These are phyloP conservation scores for Myrmophylax atrothorax DNA, from an alignment of 2,113 vertebrate genomes.

Conservation along the genomic window DNA sequence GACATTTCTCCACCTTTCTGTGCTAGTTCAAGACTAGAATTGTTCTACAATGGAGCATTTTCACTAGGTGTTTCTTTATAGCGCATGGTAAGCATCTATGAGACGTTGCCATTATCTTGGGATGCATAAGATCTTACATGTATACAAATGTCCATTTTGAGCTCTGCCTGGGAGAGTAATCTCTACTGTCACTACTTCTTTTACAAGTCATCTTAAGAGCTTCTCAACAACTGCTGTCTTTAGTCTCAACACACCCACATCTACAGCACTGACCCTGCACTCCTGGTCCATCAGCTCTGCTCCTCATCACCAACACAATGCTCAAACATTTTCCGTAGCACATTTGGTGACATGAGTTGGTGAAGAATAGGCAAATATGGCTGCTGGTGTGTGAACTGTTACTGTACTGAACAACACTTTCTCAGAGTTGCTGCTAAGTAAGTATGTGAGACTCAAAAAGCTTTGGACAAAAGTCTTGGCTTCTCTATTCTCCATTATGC, in stretches of 20 bases:
- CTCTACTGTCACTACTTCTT: background rate
- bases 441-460: background rate
- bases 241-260: background rate
- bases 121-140: background rate
- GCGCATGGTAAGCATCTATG: background rate
- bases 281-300: background rate
- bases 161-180: background rate
- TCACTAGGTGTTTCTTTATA: background rate
- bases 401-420: background rate
- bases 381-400: background rate
- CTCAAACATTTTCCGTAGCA: background rate
- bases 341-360: accelerated
- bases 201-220: background rate
- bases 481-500: background rate
- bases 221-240: background rate
- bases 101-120: background rate
- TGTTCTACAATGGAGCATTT: background rate
- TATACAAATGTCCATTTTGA: background rate
- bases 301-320: background rate
- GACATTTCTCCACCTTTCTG: background rate
- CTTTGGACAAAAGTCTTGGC: background rate
- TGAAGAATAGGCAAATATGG: background rate
- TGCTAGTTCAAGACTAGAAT: background rate
- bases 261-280: background rate
- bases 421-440: background rate